phyloP scores from a whole-genome alignment of 2,888 invertebrate species.

The Arrhopalites spinosus region DNA sequence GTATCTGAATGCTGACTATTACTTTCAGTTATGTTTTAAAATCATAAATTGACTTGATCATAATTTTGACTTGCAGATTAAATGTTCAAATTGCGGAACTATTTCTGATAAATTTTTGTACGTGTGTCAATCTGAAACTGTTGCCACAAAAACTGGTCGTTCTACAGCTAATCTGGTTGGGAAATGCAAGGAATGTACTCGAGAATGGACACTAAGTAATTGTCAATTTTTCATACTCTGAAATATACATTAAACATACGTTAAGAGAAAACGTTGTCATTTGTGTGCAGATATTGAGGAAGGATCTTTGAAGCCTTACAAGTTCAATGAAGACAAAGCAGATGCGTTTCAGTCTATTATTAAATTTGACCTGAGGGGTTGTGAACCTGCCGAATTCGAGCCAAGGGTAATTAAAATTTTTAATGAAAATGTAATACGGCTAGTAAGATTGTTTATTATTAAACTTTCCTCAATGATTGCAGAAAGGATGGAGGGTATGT shows the following conservation, averaged over 20 bases:
- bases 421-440: background rate
- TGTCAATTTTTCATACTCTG: no score
- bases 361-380: slow-evolving; percentile 37
- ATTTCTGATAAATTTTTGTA: slow-evolving; percentile 29
- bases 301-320: slow-evolving; percentile 17
- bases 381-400: slow-evolving; percentile 34
- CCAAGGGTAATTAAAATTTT: slow-evolving; percentile 20
- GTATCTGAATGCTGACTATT: no score
- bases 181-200: slow-evolving; percentile 35
- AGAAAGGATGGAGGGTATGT: slow-evolving; percentile 37
- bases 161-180: slow-evolving; percentile 28
- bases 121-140: slow-evolving; percentile 18
- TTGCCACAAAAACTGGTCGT: slow-evolving; percentile 27
- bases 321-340: slow-evolving; percentile 25
- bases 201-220: slow-evolving; percentile 33
- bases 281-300: slow-evolving; percentile 14
- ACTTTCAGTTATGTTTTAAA: background rate
- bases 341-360: slow-evolving; percentile 30
- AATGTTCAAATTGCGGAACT: slow-evolving; percentile 34
- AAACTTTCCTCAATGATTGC: background rate
- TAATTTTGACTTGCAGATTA: no score
- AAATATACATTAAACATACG: no score
- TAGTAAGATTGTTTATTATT: background rate
- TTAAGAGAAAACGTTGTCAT: no score
- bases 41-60: background rate